Base-by-base conservation (phyloP, 2,797 vertebrate species). In the Pseudotriccus pelzelni region DNA sequence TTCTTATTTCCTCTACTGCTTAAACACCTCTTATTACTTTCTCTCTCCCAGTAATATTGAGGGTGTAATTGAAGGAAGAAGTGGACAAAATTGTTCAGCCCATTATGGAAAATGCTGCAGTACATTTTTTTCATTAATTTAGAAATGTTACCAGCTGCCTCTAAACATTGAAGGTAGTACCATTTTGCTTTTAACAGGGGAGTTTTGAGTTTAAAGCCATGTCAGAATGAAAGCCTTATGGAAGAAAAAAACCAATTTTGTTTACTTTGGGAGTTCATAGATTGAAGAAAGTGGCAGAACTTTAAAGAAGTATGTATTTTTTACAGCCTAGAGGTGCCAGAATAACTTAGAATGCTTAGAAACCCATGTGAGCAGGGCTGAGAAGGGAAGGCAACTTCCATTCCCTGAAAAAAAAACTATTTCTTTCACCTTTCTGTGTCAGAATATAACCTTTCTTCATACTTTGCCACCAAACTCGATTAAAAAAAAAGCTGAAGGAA, bases 1-100 rank as follows among this genome's bases (percentile, higher is more conserved):
- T 95, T 66, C n/a, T 14, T 94, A 66, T 90, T 96, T 85, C 56
- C 63, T 82, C 70, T 87, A 1, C 60, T 95, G 49, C 86, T 94
- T 87, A 89, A 96, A 76, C 47, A 66, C 24, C 39, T 87, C 80
- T 85, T 89, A 50, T 79, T 75, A 67, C 46, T 84, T 63, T 84
- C 41, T 84, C 41, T 87, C 77, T 91, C 68, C 78, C 77, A 70
- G 44, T 76, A 94, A 95, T 89, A 80, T 49, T 90, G 53, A 86
- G 85, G 62, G 76, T 92, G 87, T 44, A 93, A 86, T 41, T 63
- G 50, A 93, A 88, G 90, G 70, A 82, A 95, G 32, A 37, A 81
- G 50, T 78, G 55, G n/a, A 73, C 15, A 80, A 86, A 94, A 69
- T 52, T 83, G 18, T 90, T 88, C 70, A 87, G 13, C 4, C 37